Evolutionary conservation across 2,113 vertebrate species (phyloP).

Genomic region (Oryzias woworae): DNA sequence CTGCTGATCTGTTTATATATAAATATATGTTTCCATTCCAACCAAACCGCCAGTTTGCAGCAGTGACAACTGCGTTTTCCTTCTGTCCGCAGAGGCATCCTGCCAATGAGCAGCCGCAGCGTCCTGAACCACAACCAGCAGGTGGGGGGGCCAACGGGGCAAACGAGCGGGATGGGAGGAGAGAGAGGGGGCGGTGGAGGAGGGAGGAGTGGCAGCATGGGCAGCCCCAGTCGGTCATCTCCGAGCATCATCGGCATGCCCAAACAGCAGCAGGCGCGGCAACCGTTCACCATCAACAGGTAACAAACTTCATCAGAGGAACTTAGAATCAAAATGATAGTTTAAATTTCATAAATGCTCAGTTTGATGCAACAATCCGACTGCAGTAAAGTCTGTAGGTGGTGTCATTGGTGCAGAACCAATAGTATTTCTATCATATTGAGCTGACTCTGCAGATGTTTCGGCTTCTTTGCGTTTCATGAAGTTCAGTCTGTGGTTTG

Average conservation of each 20-base stretch:
- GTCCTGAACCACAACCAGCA: constrained; percentile 97
- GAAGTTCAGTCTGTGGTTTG: too few relatives aligned
- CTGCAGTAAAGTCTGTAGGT: too few relatives aligned
- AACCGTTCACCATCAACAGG: constrained; percentile 99
- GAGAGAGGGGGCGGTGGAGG: constrained; percentile 47
- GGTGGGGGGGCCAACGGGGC: constrained; percentile 72
- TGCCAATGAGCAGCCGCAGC: constrained; percentile 97
- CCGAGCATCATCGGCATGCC: constrained; percentile 99
- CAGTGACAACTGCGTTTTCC: too few relatives aligned
- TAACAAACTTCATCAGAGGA: constrained; percentile 50
- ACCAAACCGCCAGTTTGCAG: background rate
- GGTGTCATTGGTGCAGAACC: too few relatives aligned
- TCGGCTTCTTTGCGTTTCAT: too few relatives aligned
- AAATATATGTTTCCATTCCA: background rate
- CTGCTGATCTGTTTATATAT: background rate
- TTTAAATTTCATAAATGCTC: too few relatives aligned
- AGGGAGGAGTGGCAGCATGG: constrained; percentile 93
- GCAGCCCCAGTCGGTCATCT: constrained; percentile 96
- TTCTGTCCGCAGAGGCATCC: constrained; percentile 82
- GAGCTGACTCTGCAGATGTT: too few relatives aligned
- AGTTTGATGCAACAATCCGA: too few relatives aligned
- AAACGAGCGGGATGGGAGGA: constrained; percentile 87
- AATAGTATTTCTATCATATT: too few relatives aligned
- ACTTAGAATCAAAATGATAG: too few relatives aligned
- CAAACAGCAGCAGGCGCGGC: constrained; percentile 95